Percentiles rank a stretch among this genome's conserved stretches.
phyloP scores from a whole-genome alignment of 1,140 invertebrate genomes.

The Yoshiicerus persimilis region DNA sequence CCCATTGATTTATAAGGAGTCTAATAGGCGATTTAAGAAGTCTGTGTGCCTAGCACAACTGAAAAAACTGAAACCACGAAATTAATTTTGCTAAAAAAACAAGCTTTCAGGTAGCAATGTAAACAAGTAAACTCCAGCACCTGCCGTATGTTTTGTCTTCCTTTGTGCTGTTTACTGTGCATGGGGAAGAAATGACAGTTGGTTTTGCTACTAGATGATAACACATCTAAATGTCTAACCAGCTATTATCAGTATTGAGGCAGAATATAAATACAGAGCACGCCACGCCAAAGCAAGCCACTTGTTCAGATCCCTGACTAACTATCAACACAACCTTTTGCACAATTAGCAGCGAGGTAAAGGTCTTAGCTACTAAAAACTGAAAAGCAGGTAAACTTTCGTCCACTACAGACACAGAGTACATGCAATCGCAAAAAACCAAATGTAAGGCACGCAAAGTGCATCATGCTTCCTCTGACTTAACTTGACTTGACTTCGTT shows the following conservation, averaged over 20 bases:
- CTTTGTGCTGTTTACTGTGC: not conserved
- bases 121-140: not conserved
- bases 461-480: not conserved
- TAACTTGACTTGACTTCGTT: not conserved
- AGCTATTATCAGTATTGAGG: not conserved
- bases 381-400: not conserved
- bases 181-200: not conserved
- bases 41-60: not conserved
- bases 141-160: too few relatives aligned
- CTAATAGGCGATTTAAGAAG: too few relatives aligned
- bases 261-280: not conserved
- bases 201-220: not conserved
- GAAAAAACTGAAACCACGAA: not conserved
- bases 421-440: not conserved
- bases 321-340: not conserved
- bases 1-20: too few relatives aligned
- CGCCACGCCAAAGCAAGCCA: not conserved
- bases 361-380: not conserved
- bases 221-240: not conserved
- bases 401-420: too few relatives aligned
- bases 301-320: not conserved
- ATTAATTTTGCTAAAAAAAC: not conserved
- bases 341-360: not conserved
- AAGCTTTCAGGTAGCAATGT: not conserved
- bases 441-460: not conserved